Evolutionary conservation across 53 echinoderm and acorn worm genomes (phyloP).

Genomic region (Glandiceps talaboti): DNA sequence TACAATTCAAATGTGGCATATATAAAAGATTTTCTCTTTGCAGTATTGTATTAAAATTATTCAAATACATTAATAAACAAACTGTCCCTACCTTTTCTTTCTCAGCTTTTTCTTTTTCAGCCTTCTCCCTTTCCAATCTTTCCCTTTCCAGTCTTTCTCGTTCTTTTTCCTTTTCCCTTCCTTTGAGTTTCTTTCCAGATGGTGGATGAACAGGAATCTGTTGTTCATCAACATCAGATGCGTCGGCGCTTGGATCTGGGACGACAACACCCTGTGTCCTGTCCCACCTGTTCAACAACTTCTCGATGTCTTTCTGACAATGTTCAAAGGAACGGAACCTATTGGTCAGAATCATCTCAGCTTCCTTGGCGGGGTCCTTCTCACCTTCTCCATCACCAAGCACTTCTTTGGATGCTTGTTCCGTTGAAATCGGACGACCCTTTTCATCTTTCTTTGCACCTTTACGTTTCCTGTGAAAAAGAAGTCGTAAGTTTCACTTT

Average conservation of each 20-base stretch:
- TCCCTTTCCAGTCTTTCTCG: slow-evolving; percentile 78
- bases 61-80: no score
- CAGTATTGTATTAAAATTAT: no score
- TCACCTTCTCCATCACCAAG: slow-evolving; percentile 46
- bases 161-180: slow-evolving; percentile 93
- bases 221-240: slow-evolving; percentile 49
- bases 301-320: slow-evolving; percentile 88
- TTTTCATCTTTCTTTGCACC: slow-evolving; percentile 85
- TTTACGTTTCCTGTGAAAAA: not conserved
- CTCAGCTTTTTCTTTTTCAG: slow-evolving; percentile 40
- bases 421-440: slow-evolving; percentile 47
- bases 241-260: slow-evolving; percentile 44
- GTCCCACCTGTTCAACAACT: slow-evolving; percentile 77
- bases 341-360: slow-evolving; percentile 56
- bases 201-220: slow-evolving; percentile 76
- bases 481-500: no score
- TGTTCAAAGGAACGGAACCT: slow-evolving; percentile 96
- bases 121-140: slow-evolving; percentile 83
- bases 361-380: slow-evolving; percentile 74
- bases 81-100: not conserved
- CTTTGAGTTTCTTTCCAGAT: slow-evolving; percentile 88
- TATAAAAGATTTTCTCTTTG: no score
- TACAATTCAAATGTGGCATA: no score
- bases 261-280: slow-evolving; percentile 37
- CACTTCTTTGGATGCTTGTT: slow-evolving; percentile 53